Evolutionary conservation across 92 coral and sea anemone species (phyloP), one percentile per base, ranked within the genome.

Genomic region (Siderastrea siderea): DNA sequence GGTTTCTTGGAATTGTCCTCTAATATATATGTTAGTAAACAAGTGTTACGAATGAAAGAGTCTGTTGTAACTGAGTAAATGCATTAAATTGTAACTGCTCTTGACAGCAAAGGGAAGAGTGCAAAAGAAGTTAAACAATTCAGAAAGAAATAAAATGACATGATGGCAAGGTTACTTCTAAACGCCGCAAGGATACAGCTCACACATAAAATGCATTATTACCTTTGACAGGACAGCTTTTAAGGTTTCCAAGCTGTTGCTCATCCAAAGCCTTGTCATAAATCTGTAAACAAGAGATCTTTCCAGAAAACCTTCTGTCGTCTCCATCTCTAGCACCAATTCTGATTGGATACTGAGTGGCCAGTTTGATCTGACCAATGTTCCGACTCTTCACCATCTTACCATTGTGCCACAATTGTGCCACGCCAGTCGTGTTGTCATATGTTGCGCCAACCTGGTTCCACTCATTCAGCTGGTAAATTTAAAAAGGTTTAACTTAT

Each of bases 311-410:
- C 47, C 91, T 94, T 8, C 99, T 87, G 11, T 94, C 96, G 68
- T 97, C 99, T 1, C 97, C 97, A 75, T 91, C 96, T 45, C 98
- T 84, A 26, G 97, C 98, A 14, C 99, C 99, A n/a, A 97, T 72
- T 80, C 99, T 90, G 63, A 97, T 89, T 63, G 98, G 96, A 66
- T 95, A 94, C 90, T 97, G 99, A 46, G 99, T 97, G 68, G 97
- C 97, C 14, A 97, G 92, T 85, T 94, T 82, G 53, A 98, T 94
- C 80, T 93, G 96, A 44, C 99, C 99, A 47, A 98, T 93, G 65
- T 98, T 98, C 13, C 99, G 92, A 49, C 99, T 98, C 94, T 98
- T 94, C 47, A 98, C 99, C 99, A 98, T 98, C 77, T 98, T 98
- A 9, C 99, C 99, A 75, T 98, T 96, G 74, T 98, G 99, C 99